These are phyloP conservation scores for Drosophila helvetica DNA, from an alignment of 2,888 invertebrate genomes.

Conservation along the genomic window DNA sequence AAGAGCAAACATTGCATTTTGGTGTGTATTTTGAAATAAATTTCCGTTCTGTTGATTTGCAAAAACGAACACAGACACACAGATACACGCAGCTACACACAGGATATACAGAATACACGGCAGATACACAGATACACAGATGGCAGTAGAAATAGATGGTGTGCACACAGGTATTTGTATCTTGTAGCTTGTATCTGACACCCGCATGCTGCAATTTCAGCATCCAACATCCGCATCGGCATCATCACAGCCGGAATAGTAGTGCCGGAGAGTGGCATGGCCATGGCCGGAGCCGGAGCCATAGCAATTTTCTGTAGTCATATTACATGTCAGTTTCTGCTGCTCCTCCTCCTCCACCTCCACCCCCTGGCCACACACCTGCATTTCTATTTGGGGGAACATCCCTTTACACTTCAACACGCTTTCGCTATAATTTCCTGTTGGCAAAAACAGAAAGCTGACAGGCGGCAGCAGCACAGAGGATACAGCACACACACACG, in stretches of 20 bases:
- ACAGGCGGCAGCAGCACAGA: neutral
- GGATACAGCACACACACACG: neutral
- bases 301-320: constrained; percentile 63
- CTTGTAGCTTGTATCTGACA: constrained; percentile 62
- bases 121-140: neutral
- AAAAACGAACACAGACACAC: constrained; percentile 36
- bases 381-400: constrained; percentile 46
- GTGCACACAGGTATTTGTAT: constrained; percentile 24
- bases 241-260: constrained; percentile 1
- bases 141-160: constrained; percentile 1
- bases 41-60: constrained; percentile 77
- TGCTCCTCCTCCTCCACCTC: constrained; percentile 15
- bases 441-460: constrained; percentile 38
- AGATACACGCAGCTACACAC: neutral
- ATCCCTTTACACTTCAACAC: constrained; percentile 73
- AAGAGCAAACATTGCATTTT: constrained; percentile 49
- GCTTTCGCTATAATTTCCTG: constrained; percentile 75
- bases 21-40: constrained; percentile 72
- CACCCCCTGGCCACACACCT: constrained; percentile 28
- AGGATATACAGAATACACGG: neutral
- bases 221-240: constrained; percentile 16
- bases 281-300: constrained; percentile 13
- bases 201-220: constrained; percentile 55
- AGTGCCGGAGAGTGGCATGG: neutral
- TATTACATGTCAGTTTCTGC: constrained; percentile 65